Conservation (phyloP, 2,113 vertebrate genomes). For the Pituophis catenifer region DNA sequence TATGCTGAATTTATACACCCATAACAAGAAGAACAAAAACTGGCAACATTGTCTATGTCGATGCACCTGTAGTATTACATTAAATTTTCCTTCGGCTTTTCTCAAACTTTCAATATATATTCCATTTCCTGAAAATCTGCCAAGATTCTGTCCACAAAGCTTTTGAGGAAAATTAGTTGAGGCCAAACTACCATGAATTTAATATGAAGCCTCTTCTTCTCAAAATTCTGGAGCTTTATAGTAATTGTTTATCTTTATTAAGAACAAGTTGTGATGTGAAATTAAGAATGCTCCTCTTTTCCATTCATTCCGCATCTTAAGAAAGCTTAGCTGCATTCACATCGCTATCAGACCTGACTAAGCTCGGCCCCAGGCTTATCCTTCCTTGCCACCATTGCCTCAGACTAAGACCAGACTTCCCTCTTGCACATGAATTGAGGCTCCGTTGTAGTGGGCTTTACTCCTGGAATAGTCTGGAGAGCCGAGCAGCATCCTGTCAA, state of each 20-base stretch:
- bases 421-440: background rate
- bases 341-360: background rate
- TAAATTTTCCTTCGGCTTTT: constrained; percentile 53
- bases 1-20: background rate
- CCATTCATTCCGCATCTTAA: background rate
- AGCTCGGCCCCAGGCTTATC: background rate
- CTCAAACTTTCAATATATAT: constrained; percentile 58
- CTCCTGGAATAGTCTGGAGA: background rate
- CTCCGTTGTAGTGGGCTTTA: background rate
- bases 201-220: constrained; percentile 55
- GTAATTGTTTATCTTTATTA: constrained; percentile 32
- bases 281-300: background rate
- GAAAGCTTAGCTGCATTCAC: background rate
- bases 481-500: background rate
- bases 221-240: constrained; percentile 37
- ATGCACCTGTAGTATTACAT: background rate
- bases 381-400: background rate
- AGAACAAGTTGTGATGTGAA: background rate
- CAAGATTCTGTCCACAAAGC: constrained; percentile 62
- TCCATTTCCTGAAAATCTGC: constrained; percentile 62
- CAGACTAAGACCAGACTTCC: background rate
- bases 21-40: constrained; percentile 4
- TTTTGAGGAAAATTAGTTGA: background rate
- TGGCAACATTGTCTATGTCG: constrained; percentile 28
- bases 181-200: constrained; percentile 63